phyloP scores from a whole-genome alignment of 2,113 vertebrate genomes.

The Anarhynchus alexandrinus region DNA sequence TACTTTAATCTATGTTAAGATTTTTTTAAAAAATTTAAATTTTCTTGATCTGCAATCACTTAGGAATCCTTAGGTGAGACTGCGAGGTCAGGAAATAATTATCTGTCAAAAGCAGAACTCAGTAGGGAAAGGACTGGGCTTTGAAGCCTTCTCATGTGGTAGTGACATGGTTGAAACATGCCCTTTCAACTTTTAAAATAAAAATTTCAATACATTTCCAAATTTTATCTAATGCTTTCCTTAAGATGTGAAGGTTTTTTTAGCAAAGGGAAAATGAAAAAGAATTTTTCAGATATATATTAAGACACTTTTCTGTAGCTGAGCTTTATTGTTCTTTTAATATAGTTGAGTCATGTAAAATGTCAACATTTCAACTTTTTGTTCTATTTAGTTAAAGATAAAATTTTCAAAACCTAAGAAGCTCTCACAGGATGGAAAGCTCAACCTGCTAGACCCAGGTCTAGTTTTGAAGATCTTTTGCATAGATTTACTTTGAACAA shows the following conservation, averaged over 20 bases:
- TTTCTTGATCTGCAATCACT: not conserved
- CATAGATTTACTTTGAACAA: constrained; percentile 20
- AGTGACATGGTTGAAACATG: not conserved
- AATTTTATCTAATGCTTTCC: not conserved
- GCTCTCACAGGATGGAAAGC: not conserved
- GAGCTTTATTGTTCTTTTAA: constrained; percentile 1
- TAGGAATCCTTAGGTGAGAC: not conserved
- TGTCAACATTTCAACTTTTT: constrained; percentile 29
- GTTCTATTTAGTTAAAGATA: constrained; percentile 7
- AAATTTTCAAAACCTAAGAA: not conserved
- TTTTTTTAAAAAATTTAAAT: not conserved
- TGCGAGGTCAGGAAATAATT: not conserved
- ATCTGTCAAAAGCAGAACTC: not conserved
- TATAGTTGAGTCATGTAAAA: constrained; percentile 5
- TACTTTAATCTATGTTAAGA: not conserved
- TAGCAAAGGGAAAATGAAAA: not conserved
- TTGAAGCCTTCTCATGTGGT: not conserved
- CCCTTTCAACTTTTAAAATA: not conserved
- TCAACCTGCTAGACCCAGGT: not conserved
- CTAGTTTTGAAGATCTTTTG: constrained; percentile 23
- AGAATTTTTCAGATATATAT: not conserved
- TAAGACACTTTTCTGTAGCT: not conserved
- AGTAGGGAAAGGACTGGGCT: not conserved
- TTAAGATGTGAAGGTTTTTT: not conserved
- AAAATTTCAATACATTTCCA: not conserved